phyloP scores from a whole-genome alignment of 2,797 vertebrate species.

The Aldrovandia affinis region DNA sequence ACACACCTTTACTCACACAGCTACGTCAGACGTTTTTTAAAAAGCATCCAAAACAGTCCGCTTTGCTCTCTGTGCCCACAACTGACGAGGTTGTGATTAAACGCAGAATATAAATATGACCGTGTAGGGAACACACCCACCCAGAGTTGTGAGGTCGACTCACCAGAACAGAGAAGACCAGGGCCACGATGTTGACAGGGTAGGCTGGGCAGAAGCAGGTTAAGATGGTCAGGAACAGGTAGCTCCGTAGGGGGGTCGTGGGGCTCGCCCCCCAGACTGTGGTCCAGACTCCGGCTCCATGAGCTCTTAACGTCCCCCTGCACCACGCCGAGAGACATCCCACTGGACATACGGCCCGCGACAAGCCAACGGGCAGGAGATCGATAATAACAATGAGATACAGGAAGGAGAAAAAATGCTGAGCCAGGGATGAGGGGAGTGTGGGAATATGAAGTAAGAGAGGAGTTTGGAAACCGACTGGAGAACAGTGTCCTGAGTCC shows the following conservation, averaged over 20 bases:
- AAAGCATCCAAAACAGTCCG: too few species aligned
- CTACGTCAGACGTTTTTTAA: too few species aligned
- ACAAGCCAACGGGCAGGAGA: neutral
- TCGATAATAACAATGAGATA: neutral
- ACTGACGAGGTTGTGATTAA: too few species aligned
- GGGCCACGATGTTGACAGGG: constrained; percentile 87
- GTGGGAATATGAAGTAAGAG: neutral
- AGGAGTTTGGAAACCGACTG: neutral
- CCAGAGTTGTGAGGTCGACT: constrained; percentile 50
- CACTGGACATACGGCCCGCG: neutral
- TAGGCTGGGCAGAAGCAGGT: constrained; percentile 91
- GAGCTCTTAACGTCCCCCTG: constrained; percentile 72
- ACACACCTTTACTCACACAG: too few species aligned
- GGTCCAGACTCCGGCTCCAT: constrained; percentile 64
- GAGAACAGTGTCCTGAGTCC: neutral
- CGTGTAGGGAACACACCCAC: too few species aligned
- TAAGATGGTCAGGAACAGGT: constrained; percentile 84
- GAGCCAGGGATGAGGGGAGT: too few species aligned
- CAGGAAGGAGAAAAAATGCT: neutral
- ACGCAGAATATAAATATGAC: too few species aligned
- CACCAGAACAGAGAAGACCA: constrained; percentile 90
- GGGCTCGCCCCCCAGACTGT: constrained; percentile 69
- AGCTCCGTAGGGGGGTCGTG: constrained; percentile 73
- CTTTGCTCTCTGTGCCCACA: too few species aligned
- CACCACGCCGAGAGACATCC: constrained; percentile 66